phyloP scores from a whole-genome alignment of 2,888 invertebrate species.

The Fabriciana adippe region DNA sequence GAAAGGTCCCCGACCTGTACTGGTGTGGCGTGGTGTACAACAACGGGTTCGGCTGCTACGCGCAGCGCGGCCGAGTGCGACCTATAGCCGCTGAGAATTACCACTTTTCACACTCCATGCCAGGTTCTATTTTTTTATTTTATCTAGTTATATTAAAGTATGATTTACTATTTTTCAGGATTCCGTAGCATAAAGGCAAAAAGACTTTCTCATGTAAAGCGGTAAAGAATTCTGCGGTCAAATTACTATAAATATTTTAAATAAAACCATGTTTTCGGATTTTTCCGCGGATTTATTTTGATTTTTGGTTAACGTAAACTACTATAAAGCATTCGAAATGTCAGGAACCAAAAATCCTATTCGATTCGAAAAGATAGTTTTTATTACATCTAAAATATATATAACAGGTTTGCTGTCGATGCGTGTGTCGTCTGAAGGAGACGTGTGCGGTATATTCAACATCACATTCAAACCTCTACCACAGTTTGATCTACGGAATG shows the following conservation, averaged over 20 bases:
- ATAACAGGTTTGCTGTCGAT: constrained; percentile 77
- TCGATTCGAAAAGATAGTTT: no score
- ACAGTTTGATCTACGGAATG: constrained; percentile 73
- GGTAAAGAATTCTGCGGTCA: no score
- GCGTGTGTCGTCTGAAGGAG: constrained; percentile 65
- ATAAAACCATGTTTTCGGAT: neutral
- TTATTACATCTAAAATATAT: no score
- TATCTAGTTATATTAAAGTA: neutral
- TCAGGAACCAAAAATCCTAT: no score
- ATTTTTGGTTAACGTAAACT: no score
- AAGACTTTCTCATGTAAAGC: no score
- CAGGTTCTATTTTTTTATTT: constrained; percentile 49
- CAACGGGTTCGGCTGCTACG: constrained; percentile 70
- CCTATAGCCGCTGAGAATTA: constrained; percentile 70
- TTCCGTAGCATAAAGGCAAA: neutral
- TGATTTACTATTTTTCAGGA: neutral
- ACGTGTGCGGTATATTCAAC: constrained; percentile 80
- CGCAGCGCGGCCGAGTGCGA: constrained; percentile 53
- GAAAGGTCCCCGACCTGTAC: constrained; percentile 64
- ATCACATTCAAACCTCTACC: constrained; percentile 78
- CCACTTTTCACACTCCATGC: constrained; percentile 70
- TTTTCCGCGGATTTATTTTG: no score
- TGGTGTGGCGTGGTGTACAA: constrained; percentile 67
- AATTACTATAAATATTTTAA: no score
- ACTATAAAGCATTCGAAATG: no score